phyloP scores from a whole-genome alignment of 92 coral and sea anemone species.

The Plumapathes pennacea region DNA sequence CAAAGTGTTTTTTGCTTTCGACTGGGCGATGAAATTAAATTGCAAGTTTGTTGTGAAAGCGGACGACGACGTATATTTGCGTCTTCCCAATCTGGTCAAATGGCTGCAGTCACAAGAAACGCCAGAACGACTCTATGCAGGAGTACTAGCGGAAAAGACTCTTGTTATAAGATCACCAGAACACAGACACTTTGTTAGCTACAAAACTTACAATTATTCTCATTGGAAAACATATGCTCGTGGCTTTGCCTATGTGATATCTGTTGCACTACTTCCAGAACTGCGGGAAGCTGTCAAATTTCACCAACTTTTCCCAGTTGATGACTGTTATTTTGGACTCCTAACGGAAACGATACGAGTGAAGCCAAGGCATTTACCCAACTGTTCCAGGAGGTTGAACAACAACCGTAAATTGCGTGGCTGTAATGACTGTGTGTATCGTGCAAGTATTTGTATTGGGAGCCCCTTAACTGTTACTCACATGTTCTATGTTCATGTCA shows the following conservation, averaged over 20 bases:
- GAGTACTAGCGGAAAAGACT: no score
- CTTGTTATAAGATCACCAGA: no score
- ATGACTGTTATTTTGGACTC: slow-evolving; percentile 4
- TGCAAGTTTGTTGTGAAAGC: slow-evolving; percentile 35
- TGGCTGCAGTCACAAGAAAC: slow-evolving; percentile 19
- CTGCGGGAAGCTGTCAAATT: background rate
- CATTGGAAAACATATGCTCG: slow-evolving; percentile 1
- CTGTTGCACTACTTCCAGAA: background rate
- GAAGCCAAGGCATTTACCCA: slow-evolving; percentile 1
- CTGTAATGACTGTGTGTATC: background rate
- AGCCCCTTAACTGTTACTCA: background rate
- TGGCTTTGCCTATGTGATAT: slow-evolving; percentile 1
- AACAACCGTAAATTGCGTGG: background rate
- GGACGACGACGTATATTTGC: slow-evolving; percentile 34
- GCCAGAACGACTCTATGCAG: slow-evolving; percentile 31
- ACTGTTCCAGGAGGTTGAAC: background rate
- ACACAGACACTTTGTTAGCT: no score
- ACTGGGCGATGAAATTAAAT: slow-evolving; percentile 23
- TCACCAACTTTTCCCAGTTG: slow-evolving; percentile 4
- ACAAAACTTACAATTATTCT: no score
- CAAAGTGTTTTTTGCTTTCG: slow-evolving; percentile 26
- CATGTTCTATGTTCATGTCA: background rate
- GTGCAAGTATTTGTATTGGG: background rate
- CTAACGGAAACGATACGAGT: background rate
- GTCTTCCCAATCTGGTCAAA: slow-evolving; percentile 25